A percentile compares a stretch with the other conserved stretches of the same genome.
These are phyloP conservation scores for Phthorimaea operculella DNA, from an alignment of 1,140 invertebrate species.

Conservation along the genomic window DNA sequence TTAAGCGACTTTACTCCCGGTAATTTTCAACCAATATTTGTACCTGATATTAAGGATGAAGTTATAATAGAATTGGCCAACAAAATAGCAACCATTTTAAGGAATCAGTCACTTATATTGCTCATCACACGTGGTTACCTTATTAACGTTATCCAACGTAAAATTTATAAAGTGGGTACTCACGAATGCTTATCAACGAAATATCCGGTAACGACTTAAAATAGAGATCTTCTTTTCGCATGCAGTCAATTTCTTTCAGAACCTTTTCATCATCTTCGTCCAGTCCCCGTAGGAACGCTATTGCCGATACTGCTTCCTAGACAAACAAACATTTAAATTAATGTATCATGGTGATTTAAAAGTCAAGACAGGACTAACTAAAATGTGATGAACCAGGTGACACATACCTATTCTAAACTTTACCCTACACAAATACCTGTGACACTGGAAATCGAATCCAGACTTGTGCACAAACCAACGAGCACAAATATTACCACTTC, in stretches of 20 bases:
- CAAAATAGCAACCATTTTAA: too few relatives aligned
- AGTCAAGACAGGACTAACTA: too few relatives aligned
- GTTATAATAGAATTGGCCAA: too few relatives aligned
- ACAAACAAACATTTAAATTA: neutral
- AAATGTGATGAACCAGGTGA: too few relatives aligned
- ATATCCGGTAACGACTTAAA: slow-evolving; percentile 21
- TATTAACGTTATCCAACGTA: neutral
- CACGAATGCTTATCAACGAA: slow-evolving; percentile 21
- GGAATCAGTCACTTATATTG: too few relatives aligned
- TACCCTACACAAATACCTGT: neutral
- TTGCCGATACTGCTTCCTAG: slow-evolving; percentile 18
- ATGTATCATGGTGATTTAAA: neutral
- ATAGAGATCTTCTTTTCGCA: slow-evolving; percentile 20
- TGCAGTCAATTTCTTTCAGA: slow-evolving; percentile 16
- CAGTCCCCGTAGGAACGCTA: slow-evolving; percentile 17
- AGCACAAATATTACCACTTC: neutral
- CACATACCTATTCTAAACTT: too few relatives aligned
- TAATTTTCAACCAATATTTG: too few relatives aligned
- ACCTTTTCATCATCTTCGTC: slow-evolving; percentile 15
- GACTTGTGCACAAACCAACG: too few relatives aligned
- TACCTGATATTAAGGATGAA: too few relatives aligned
- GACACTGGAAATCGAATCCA: too few relatives aligned
- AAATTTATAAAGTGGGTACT: slow-evolving; percentile 14
- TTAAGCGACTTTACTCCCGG: too few relatives aligned
- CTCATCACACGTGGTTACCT: too few relatives aligned